Evolutionary conservation across 2,888 invertebrate species (phyloP), one percentile per base, ranked within the genome.

Genomic region (Halictus quadricinctus): DNA sequence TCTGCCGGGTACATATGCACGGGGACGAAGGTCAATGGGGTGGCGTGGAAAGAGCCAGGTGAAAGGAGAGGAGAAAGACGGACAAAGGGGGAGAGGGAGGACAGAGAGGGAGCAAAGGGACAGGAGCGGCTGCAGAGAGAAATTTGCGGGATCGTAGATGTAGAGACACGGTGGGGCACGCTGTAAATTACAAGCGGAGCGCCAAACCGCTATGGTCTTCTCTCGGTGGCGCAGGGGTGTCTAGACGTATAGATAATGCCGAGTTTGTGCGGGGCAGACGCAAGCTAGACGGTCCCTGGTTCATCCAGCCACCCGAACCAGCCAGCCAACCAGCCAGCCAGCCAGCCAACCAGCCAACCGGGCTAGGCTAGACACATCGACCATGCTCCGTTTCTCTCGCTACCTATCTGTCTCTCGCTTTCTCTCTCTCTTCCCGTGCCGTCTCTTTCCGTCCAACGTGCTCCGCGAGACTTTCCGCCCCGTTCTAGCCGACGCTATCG

Each of bases 231-330:
- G 90, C 92, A 91, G 89, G 92, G 91, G 90, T 92, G 92, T 92
- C 92, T 92, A 92, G 92, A 92, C 92, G 92, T 92, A 91, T 92
- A 92, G 93, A 92, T 92, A 92, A 92, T 93, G 88, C 92, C 90
- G 91, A 93, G 92, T 92, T 92, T 92, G 91, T 91, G 91, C 90
- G 91, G 91, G 90, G 91, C 90, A 92, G 92, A 92, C 90, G 90
- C 92, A 90, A 90, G 90, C 90, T 92, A 93, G 93, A 93, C 93
- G 93, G 89, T 91, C 90, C 91, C 92, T 88, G 90, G 91, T 91
- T 92, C 91, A 89, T 90, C 91, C 90, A 91, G 91, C 91, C 91
- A 90, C 84, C 91, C 91, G 87, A 88, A 88, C 91, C 91, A 91
- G 87, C 92, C 89, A 92, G 84, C 91, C 90, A 91, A 87, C 92